A percentile compares a stretch with the other conserved stretches of the same genome.
Conservation (phyloP, 2,113 vertebrate species). For the Tyrannus savana region DNA sequence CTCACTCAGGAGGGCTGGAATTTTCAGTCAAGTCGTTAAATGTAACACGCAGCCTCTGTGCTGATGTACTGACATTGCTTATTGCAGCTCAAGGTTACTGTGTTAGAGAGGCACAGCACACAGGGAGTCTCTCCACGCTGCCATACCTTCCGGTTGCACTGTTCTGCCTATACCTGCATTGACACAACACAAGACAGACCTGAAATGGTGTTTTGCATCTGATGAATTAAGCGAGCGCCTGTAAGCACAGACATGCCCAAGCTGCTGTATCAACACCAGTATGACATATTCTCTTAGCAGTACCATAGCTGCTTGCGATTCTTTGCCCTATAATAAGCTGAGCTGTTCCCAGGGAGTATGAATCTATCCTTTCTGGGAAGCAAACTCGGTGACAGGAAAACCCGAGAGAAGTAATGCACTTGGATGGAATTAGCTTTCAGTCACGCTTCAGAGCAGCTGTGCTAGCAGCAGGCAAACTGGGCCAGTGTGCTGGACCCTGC, state of each 20-base stretch:
- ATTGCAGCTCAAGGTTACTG: neutral
- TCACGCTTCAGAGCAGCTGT: constrained; percentile 50
- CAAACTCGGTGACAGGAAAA: neutral
- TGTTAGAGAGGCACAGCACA: neutral
- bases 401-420: constrained; percentile 39
- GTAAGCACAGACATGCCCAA: constrained; percentile 20
- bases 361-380: constrained; percentile 60
- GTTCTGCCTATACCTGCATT: neutral
- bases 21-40: neutral
- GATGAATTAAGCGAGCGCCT: neutral
- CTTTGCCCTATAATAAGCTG: constrained; percentile 65
- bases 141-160: neutral
- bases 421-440: constrained; percentile 54
- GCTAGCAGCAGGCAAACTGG: constrained; percentile 9
- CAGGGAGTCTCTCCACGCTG: neutral
- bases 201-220: neutral
- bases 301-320: constrained; percentile 43
- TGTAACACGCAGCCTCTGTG: neutral
- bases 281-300: constrained; percentile 10
- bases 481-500: neutral
- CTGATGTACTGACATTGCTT: neutral
- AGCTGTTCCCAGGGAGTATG: constrained; percentile 53
- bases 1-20: neutral
- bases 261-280: constrained; percentile 1
- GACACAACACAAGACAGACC: neutral